Evolutionary conservation across 2,888 invertebrate genomes (phyloP), one percentile per base, ranked within the genome.

Genomic region (Pyrrhosoma nymphula): DNA sequence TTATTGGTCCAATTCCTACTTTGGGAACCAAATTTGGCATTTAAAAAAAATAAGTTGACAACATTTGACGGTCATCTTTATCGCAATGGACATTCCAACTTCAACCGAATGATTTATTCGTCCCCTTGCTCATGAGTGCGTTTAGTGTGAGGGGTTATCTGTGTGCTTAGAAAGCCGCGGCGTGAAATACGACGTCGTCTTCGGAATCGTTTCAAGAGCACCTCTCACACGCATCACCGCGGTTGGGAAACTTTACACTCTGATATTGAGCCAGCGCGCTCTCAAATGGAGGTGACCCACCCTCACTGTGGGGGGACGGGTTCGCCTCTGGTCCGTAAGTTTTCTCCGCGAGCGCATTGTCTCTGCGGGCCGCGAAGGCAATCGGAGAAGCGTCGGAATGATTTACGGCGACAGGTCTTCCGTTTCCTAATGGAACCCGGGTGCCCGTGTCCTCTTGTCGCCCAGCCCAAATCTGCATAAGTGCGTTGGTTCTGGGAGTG

Each of bases 321-420:
- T 35, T 6, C 35, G 82, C 82, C 82, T 82, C 82, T 18, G 35
- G n/a, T 30, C 82, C 82, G 82, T 26, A 0, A 0, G 47, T 47
- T 82, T 69, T 69, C 35, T 82, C 82, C 82, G 30, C 35, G 82
- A 14, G 26, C 69, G 69, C 69, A n/a, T 69, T 69, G 69, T 69
- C 69, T 69, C 47, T 69, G 4, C n/a, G n/a, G 8, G n/a, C 82
- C 16, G 82, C 26, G 82, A 82, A 35, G 82, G 82, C 82, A 82
- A 82, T 82, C 82, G 82, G 35, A 82, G 82, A 35, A 82, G 82
- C 82, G 82, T 30, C 82, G 16, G 30, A 4, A 18, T 35, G 82
- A 82, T 82, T 82, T 35, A 82, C 82, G 82, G 82, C 82, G 82
- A 82, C 82, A 82, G 30, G 82, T 82, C 82, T 82, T 82, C 35